These are phyloP conservation scores for Heliornis fulica DNA, from an alignment of 2,113 vertebrate species.

Conservation along the genomic window DNA sequence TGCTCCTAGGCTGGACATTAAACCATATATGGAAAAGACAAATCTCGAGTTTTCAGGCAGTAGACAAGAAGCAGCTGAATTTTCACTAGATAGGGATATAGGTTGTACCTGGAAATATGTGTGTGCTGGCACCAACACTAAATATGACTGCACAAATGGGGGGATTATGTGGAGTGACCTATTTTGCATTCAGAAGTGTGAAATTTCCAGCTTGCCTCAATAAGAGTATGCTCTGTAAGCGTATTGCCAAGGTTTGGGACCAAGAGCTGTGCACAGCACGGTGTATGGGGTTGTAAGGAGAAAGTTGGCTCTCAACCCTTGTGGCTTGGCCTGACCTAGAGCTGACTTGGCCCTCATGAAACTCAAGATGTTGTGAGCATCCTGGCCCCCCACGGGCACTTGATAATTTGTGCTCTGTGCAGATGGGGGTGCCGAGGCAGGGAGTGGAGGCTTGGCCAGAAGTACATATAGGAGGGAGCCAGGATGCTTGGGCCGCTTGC, in stretches of 20 bases:
- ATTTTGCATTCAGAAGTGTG: conserved; percentile 17
- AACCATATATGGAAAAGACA: background rate
- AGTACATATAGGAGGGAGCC: background rate
- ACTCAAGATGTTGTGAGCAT: background rate
- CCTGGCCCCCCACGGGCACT: background rate
- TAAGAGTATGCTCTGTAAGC: background rate
- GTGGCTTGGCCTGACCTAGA: background rate
- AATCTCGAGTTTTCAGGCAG: background rate
- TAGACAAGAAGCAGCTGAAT: background rate
- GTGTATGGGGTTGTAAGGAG: background rate
- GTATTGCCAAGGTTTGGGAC: background rate
- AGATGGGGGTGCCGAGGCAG: fast-evolving
- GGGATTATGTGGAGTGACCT: background rate
- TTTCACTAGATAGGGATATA: conserved; percentile 19
- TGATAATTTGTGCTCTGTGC: background rate
- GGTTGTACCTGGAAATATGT: background rate
- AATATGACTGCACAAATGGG: background rate
- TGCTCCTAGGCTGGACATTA: background rate
- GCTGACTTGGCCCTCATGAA: background rate
- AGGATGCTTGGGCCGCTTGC: background rate
- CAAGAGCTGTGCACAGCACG: background rate
- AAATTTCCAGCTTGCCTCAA: background rate
- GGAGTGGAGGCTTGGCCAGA: background rate
- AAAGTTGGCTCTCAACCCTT: background rate
- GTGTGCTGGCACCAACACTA: background rate